Percentiles rank a stretch among this genome's conserved stretches.
phyloP scores from a whole-genome alignment of 2,888 invertebrate species.

The Diaprepes abbreviatus region DNA sequence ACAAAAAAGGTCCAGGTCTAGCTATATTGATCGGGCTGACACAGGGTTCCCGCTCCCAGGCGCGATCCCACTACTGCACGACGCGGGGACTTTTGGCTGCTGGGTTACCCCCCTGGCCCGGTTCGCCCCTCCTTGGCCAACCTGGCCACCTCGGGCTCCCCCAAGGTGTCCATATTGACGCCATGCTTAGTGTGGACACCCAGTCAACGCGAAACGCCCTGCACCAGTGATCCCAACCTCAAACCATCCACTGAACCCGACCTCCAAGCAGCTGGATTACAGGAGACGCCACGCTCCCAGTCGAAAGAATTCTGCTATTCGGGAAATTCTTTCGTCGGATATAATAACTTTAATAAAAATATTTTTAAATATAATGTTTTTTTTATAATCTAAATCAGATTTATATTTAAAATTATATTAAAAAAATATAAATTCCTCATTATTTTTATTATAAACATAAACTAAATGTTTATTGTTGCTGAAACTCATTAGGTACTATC shows the following conservation, averaged over 20 bases:
- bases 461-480: too few relatives aligned
- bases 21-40: slow-evolving; percentile 87
- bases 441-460: too few relatives aligned
- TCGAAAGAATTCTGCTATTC: slow-evolving; percentile 51
- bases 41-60: slow-evolving; percentile 93
- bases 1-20: slow-evolving; percentile 78
- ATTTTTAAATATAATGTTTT: too few relatives aligned
- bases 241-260: slow-evolving; percentile 91
- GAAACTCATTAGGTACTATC: too few relatives aligned
- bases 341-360: too few relatives aligned
- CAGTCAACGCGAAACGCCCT: slow-evolving; percentile 85
- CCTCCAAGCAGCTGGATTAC: slow-evolving; percentile 98
- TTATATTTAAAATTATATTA: too few relatives aligned
- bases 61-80: slow-evolving; percentile 99
- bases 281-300: slow-evolving; percentile 98
- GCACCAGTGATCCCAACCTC: slow-evolving; percentile 86
- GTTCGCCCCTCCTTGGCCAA: slow-evolving; percentile 97
- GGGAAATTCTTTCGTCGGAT: not conserved
- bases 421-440: too few relatives aligned
- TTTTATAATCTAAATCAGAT: too few relatives aligned
- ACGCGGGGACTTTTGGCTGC: slow-evolving; percentile 99
- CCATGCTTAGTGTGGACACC: slow-evolving; percentile 96
- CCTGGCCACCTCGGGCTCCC: slow-evolving; percentile 89
- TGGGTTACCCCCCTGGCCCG: slow-evolving; percentile 99
- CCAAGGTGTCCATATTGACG: slow-evolving; percentile 94